These are phyloP conservation scores for Echinarachnius parma DNA, from an alignment of 53 echinoderm and acorn worm species.

Conservation along the genomic window DNA sequence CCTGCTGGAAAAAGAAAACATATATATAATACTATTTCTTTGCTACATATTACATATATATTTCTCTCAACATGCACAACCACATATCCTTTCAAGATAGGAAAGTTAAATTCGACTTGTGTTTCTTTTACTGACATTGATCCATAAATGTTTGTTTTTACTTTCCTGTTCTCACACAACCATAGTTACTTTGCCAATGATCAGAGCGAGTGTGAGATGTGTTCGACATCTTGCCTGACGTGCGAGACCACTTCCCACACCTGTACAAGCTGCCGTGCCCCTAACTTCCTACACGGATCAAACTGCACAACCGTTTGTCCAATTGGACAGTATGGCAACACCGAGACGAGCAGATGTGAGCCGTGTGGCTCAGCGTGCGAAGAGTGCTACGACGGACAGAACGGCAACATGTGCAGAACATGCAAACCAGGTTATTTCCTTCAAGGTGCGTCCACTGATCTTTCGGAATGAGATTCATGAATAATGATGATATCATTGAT, in stretches of 20 bases:
- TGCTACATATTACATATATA: too few relatives aligned
- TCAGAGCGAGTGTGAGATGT: slow-evolving; percentile 55
- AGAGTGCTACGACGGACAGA: slow-evolving; percentile 75
- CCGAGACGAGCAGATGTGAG: slow-evolving; percentile 38
- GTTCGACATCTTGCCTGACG: slow-evolving; percentile 54
- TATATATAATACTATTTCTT: too few relatives aligned
- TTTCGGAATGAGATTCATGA: neutral
- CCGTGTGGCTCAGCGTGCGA: slow-evolving; percentile 63
- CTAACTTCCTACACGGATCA: slow-evolving; percentile 55
- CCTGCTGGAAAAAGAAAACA: too few relatives aligned
- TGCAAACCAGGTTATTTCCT: slow-evolving; percentile 65
- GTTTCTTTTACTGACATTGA: too few relatives aligned
- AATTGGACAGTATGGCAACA: slow-evolving; percentile 73
- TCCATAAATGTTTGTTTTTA: too few relatives aligned
- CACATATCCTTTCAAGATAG: too few relatives aligned
- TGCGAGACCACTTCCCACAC: slow-evolving; percentile 51
- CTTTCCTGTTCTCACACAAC: too few relatives aligned
- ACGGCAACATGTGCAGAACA: slow-evolving; percentile 53
- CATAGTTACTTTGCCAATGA: slow-evolving; percentile 57
- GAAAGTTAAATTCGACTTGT: too few relatives aligned
- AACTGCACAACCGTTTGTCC: slow-evolving; percentile 56
- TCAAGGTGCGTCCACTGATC: slow-evolving; percentile 53
- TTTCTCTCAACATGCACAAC: too few relatives aligned
- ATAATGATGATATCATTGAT: too few relatives aligned
- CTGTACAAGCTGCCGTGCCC: slow-evolving; percentile 58